Base-by-base conservation (phyloP, 2,797 vertebrate species). In the Acridotheres tristis region DNA sequence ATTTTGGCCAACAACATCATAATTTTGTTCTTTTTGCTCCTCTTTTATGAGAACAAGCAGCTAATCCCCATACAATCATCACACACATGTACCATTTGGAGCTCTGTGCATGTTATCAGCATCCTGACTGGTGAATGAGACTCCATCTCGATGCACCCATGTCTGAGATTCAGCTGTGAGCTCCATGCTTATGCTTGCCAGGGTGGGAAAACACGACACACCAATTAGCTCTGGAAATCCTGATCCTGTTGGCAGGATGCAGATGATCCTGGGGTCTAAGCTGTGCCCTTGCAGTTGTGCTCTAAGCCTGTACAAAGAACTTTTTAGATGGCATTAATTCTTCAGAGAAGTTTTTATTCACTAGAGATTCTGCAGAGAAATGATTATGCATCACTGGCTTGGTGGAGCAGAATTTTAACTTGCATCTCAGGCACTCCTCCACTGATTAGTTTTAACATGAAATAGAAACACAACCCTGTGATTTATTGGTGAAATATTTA, bases 401-500 rank as follows among this genome's bases (percentile, higher is more conserved):
- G 76, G 62, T 89, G 55, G 73, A 93, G 62, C 36, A 91, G 81
- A 93, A 94, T 96, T 95, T 93, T 94, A 88, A 96, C 75, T 93
- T 95, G 21, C 36, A 86, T 47, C 73, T 93, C 85, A 94, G 82
- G 27, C 85, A 78, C 90, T 95, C 66, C 43, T 62, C 45, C 25
- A 32, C 78, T 95, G 89, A 93, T 96, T 89, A 89, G 69, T 85
- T 95, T 87, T 88, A 95, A 95, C 81, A 81, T 75, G 78, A 95
- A 93, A 86, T 72, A 89, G 92, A 91, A 91, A 93, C n/a, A 90
- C 71, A 85, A 79, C 40, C 21, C 58, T 93, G 62, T 94, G 92
- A 93, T 96, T 95, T 96, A 95, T 90, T 95, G 77, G 90, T 96
- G 88, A 96, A 96, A 94, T 94, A 96, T 95, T 95, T 96, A 92